Evolutionary conservation across 2,113 vertebrate genomes (phyloP), one percentile per base, ranked within the genome.

Genomic region (Danionella cerebrum): DNA sequence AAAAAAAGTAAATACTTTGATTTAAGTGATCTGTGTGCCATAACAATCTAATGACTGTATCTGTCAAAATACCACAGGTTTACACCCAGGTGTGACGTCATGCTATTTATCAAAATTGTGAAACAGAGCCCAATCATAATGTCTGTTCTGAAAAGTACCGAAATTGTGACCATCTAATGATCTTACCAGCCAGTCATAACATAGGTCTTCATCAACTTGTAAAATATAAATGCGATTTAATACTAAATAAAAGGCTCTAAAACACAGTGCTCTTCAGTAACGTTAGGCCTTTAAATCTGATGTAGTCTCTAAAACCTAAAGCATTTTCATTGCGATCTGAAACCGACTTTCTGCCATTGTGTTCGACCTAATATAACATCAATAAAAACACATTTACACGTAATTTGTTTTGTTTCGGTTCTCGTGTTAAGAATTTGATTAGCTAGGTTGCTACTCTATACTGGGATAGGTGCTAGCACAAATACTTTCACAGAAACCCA

Each of bases 21-120:
- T n/a, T n/a, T n/a, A n/a, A n/a, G n/a, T n/a, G n/a, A n/a, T n/a
- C n/a, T n/a, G n/a, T n/a, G n/a, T n/a, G n/a, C n/a, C 39, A 9
- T 42, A 13, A 45, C 9, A 11, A 21, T 44, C 18, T 21, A 21
- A 19, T 21, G 42, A 21, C 27, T 16, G 50, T 29, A 33, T 24
- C 14, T 33, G 50, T 52, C 25, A 31, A 31, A n/a, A 31, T 33
- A 1, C 33, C 29, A 31, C 14, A 33, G 51, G 51, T 53, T 63
- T 63, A 63, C 59, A 48, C 59, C 59, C 59, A 48, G 14, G 5
- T 11, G 13, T 48, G 29, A 64, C 59, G 59, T 64, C 59, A 64
- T 48, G 24, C 29, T 41, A 47, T 44, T 13, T 47, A 21, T 48
- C 25, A 45, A 4, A 18, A 45, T 10, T 19, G 48, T 25, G 24